Evolutionary conservation across 2,888 invertebrate genomes (phyloP), one percentile per base, ranked within the genome.

Genomic region (Argyra leucocephala): DNA sequence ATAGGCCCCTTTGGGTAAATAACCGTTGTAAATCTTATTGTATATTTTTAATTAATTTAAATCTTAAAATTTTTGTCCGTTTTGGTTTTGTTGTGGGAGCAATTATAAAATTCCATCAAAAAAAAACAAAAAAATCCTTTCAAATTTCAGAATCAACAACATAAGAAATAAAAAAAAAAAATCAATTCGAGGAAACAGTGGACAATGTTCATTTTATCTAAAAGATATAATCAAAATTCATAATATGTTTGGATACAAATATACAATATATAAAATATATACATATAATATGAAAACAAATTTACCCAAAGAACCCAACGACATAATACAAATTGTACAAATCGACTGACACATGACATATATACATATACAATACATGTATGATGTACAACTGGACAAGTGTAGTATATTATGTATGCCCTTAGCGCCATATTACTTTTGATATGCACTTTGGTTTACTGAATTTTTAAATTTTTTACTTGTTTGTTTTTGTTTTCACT

Each of bases 341-440:
- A 31, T 31, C 12, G 12, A 31, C 31, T 31, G 2, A 31, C 26
- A 7, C 31, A 31, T 31, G 31, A 31, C n/a, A n/a, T n/a, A n/a
- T n/a, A n/a, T n/a, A 31, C 31, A 31, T 31, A 12, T 7, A 12
- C 12, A 6, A 6, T 31, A 31, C 31, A 31, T 31, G 12, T 31
- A 12, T 31, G 26, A 26, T 26, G 9, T 26, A n/a, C n/a, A n/a
- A n/a, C n/a, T n/a, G n/a, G n/a, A n/a, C n/a, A 9, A 26, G 26
- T 31, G 12, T 31, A 31, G n/a, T n/a, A n/a, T n/a, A 31, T 10
- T 31, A 31, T 31, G 31, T 31, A 31, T 48, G 48, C 48, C 48
- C 48, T 48, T 48, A 48, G 48, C 48, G 48, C 48, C 48, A 48
- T 15, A 48, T 48, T 48, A 48, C 15, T 48, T 48, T 48, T 48